Conservation (phyloP, 2,888 invertebrate species). For the Lottia gigantea region DNA sequence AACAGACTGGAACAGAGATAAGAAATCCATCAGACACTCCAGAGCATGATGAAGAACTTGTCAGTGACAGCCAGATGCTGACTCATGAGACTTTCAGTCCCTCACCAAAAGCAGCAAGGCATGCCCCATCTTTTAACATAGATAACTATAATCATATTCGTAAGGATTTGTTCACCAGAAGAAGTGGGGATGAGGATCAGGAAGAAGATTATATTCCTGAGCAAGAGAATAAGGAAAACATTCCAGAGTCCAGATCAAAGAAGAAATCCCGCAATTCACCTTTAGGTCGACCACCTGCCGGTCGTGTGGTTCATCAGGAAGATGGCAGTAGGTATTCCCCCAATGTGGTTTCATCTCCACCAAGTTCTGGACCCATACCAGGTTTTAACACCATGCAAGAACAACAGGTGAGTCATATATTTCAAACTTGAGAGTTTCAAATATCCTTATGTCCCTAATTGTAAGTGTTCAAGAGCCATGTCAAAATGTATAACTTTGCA, state of each 20-base stretch:
- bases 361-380: conserved; percentile 52
- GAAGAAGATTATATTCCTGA: conserved; percentile 36
- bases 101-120: conserved; percentile 28
- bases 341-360: conserved; percentile 18
- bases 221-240: not conserved
- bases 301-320: not conserved
- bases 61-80: not conserved
- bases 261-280: not conserved
- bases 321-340: not conserved
- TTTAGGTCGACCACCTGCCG: not conserved
- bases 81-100: conserved; percentile 14
- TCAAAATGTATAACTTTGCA: no score
- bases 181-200: conserved; percentile 29
- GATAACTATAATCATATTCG: conserved; percentile 19
- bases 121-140: conserved; percentile 28
- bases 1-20: conserved; percentile 15
- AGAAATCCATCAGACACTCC: not conserved
- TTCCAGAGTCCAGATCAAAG: not conserved
- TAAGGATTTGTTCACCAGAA: conserved; percentile 4
- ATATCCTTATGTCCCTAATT: no score
- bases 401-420: conserved; percentile 45
- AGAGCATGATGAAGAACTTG: conserved; percentile 11
- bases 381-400: conserved; percentile 54
- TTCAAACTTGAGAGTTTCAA: no score
- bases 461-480: no score